phyloP scores from a whole-genome alignment of 2,888 invertebrate species.

The Sesia bembeciformis region DNA sequence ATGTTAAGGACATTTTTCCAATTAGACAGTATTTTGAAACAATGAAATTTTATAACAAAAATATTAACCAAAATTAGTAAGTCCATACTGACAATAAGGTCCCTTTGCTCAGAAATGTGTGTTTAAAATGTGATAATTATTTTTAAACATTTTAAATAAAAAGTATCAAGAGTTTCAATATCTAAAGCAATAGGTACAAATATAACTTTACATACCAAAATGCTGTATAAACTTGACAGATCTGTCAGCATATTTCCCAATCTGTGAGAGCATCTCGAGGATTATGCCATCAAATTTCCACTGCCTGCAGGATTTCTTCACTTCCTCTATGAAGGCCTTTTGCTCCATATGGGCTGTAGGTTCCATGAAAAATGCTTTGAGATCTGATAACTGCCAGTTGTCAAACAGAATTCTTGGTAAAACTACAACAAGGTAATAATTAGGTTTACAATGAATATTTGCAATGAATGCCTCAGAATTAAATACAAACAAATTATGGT shows the following conservation, averaged over 20 bases:
- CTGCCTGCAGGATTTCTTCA: constrained; percentile 81
- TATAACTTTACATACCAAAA: constrained; percentile 64
- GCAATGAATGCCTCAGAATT: no score
- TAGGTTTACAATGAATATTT: no score
- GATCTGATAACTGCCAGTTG: constrained; percentile 85
- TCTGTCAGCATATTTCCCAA: constrained; percentile 79
- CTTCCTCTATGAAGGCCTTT: constrained; percentile 77
- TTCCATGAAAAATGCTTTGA: constrained; percentile 80
- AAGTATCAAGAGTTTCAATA: no score
- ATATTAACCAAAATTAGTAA: no score
- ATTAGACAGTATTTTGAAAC: no score
- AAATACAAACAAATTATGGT: no score
- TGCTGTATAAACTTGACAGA: constrained; percentile 78
- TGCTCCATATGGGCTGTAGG: constrained; percentile 78
- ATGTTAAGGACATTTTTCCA: no score
- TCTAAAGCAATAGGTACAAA: not conserved
- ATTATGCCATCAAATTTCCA: constrained; percentile 92
- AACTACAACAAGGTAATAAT: constrained; percentile 71
- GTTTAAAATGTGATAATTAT: not conserved
- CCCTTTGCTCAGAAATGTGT: no score
- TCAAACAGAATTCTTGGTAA: constrained; percentile 93
- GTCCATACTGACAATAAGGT: no score
- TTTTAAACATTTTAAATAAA: constrained; percentile 2
- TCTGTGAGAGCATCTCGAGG: constrained; percentile 89
- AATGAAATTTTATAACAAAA: no score